Conservation (phyloP, 1,140 invertebrate genomes). For the Zaprionus taronus region DNA sequence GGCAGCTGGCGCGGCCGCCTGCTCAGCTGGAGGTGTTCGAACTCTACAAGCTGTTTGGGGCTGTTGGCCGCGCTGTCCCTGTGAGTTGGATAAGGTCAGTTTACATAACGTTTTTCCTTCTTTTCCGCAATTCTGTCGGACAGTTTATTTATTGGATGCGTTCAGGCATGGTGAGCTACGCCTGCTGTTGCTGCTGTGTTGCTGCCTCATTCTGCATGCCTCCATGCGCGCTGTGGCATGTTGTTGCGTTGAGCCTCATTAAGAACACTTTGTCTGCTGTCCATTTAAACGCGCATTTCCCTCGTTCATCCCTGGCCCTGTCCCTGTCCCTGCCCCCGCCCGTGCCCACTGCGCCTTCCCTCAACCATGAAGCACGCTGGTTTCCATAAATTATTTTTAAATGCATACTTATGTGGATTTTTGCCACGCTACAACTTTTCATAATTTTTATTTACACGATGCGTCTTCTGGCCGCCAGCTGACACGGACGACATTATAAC, state of each 20-base stretch:
- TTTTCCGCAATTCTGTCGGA: conserved; percentile 5
- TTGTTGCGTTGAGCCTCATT: conserved; percentile 71
- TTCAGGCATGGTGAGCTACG: conserved; percentile 15
- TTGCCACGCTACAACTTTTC: conserved; percentile 69
- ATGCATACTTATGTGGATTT: conserved; percentile 74
- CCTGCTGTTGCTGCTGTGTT: conserved; percentile 28
- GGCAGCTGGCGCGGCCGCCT: not conserved
- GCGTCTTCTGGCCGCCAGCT: conserved; percentile 21
- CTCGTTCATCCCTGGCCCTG: not conserved
- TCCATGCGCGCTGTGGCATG: conserved; percentile 34
- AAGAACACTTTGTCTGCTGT: conserved; percentile 67
- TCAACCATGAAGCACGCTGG: conserved; percentile 53
- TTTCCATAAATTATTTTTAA: conserved; percentile 72
- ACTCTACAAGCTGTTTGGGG: not conserved
- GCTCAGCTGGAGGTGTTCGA: not conserved
- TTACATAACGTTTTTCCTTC: not conserved
- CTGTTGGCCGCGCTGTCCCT: not conserved
- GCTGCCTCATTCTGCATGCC: conserved; percentile 12
- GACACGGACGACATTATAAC: conserved; percentile 9
- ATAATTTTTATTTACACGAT: conserved; percentile 71
- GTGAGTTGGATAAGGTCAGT: conserved; percentile 4
- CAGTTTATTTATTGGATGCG: conserved; percentile 13
- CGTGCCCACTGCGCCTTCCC: conserved; percentile 29
- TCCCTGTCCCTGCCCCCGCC: not conserved
- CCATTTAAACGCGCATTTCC: conserved; percentile 22